Conservation (phyloP, 1,140 invertebrate genomes). For the Nephotettix cincticeps region DNA sequence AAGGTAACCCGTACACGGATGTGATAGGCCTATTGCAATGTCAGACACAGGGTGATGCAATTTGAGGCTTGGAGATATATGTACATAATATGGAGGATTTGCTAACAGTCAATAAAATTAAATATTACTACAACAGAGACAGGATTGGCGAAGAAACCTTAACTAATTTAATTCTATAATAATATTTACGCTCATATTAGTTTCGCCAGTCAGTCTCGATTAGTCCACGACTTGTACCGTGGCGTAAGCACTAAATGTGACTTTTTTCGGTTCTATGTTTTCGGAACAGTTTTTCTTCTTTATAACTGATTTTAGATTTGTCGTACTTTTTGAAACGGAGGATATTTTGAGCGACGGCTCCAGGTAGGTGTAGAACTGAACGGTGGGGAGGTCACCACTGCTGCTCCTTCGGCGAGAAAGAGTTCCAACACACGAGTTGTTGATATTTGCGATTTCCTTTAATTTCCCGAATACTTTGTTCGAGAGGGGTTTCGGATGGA, state of each 20-base stretch:
- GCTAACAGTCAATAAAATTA: background rate
- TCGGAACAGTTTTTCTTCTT: slow-evolving; percentile 31
- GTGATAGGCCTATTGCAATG: background rate
- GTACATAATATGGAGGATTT: background rate
- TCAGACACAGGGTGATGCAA: background rate
- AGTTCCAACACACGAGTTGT: background rate
- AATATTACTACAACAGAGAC: slow-evolving; percentile 14
- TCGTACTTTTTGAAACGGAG: slow-evolving; percentile 25
- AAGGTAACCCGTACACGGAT: slow-evolving; percentile 5
- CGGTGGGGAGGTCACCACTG: slow-evolving; percentile 29
- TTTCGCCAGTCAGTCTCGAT: background rate
- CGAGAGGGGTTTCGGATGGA: slow-evolving; percentile 32
- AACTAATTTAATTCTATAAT: background rate
- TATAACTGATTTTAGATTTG: slow-evolving; percentile 40
- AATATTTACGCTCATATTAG: background rate
- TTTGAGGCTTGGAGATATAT: background rate
- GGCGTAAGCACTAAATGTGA: slow-evolving; percentile 42
- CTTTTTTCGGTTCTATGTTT: slow-evolving; percentile 40
- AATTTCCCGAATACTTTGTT: slow-evolving; percentile 39
- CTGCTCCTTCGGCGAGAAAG: slow-evolving; percentile 32
- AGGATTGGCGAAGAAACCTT: background rate
- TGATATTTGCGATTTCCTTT: slow-evolving; percentile 33
- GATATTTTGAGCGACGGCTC: background rate
- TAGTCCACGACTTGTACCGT: slow-evolving; percentile 42
- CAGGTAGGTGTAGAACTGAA: slow-evolving; percentile 29